These are phyloP conservation scores for Colossoma macropomum DNA, from an alignment of 2,113 vertebrate species.

Conservation along the genomic window DNA sequence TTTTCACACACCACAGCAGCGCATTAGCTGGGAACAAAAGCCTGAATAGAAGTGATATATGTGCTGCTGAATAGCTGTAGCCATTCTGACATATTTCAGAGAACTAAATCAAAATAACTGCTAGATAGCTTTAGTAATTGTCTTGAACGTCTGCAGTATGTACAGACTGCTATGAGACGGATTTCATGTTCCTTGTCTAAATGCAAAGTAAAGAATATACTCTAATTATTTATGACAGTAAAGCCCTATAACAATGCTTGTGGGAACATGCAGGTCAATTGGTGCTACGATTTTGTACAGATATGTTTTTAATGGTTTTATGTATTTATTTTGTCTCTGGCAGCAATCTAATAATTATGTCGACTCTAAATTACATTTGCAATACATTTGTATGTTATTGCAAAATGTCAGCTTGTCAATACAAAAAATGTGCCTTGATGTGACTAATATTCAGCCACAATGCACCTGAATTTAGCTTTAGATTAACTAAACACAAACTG, in stretches of 20 bases:
- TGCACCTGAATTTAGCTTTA: no score
- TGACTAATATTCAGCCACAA: no score
- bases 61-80: constrained; percentile 6
- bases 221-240: constrained; percentile 9
- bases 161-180: constrained; percentile 1
- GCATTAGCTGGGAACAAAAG: constrained; percentile 40
- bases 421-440: no score
- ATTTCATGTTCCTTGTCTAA: background rate
- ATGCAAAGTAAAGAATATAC: background rate
- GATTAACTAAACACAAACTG: no score
- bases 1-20: constrained; percentile 46
- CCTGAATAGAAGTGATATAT: constrained; percentile 30
- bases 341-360: background rate
- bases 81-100: constrained; percentile 9
- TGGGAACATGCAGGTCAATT: background rate
- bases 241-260: background rate
- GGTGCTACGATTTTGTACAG: background rate
- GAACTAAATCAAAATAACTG: constrained; percentile 8
- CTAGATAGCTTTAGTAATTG: background rate
- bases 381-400: background rate
- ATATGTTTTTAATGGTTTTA: background rate
- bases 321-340: no score
- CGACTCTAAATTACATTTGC: background rate
- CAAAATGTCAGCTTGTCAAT: background rate
- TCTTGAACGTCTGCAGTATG: constrained; percentile 20